Percentiles rank a stretch among this genome's conserved stretches.
These are phyloP conservation scores for Folsomia manolachei DNA, from an alignment of 2,888 invertebrate genomes.

Conservation along the genomic window DNA sequence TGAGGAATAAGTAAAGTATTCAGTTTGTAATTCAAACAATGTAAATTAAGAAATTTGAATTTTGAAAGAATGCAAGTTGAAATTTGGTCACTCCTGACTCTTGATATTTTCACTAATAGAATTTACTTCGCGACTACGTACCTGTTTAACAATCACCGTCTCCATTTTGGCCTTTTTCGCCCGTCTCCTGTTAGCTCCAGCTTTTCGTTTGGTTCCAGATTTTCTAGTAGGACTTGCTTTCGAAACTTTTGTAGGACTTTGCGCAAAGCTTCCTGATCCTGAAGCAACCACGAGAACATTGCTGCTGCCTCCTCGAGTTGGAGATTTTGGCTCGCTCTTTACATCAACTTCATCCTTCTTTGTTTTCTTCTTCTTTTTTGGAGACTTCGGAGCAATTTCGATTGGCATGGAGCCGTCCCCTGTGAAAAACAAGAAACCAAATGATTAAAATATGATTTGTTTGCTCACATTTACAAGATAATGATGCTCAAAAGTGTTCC, in stretches of 20 bases:
- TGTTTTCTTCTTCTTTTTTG: background rate
- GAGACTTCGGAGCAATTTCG: background rate
- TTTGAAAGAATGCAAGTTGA: too few species aligned
- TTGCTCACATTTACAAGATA: too few species aligned
- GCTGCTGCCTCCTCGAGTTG: background rate
- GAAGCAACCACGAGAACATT: background rate
- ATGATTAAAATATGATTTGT: background rate
- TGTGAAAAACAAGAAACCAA: background rate
- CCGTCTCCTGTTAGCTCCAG: too few species aligned
- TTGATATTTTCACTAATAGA: too few species aligned
- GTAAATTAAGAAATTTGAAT: too few species aligned
- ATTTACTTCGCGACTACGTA: too few species aligned
- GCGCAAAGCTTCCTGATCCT: background rate
- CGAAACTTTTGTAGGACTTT: background rate
- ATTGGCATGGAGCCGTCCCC: background rate
- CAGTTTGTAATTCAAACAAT: too few species aligned
- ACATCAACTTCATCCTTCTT: background rate
- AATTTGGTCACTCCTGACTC: too few species aligned
- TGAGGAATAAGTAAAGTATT: too few species aligned
- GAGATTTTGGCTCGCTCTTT: background rate
- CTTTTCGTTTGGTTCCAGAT: background rate
- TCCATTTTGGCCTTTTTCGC: background rate
- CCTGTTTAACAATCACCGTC: slow-evolving; percentile 1
- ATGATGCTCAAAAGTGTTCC: too few species aligned
- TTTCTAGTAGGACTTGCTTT: background rate